phyloP scores from a whole-genome alignment of 1,140 invertebrate genomes.

The Drosophila fuyamai region DNA sequence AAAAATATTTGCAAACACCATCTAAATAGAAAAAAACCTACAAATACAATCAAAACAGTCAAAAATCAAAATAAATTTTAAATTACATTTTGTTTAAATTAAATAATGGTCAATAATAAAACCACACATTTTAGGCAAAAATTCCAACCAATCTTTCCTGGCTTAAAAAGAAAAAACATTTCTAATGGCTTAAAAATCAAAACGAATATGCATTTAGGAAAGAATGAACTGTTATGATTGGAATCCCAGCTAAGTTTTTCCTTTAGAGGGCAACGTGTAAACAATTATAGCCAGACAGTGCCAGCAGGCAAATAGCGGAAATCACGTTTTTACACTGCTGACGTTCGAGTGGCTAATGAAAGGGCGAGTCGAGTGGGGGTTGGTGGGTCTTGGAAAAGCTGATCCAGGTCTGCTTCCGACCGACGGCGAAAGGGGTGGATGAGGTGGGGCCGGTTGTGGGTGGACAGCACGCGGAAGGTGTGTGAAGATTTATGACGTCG shows the following conservation, averaged over 20 bases:
- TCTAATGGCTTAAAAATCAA: no score
- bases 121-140: no score
- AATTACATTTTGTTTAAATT: no score
- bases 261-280: conserved; percentile 16
- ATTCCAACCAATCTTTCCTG: no score
- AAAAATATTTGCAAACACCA: background rate
- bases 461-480: conserved; percentile 48
- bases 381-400: conserved; percentile 5
- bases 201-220: no score
- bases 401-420: conserved; percentile 56
- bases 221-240: background rate
- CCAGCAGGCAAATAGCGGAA: conserved; percentile 63
- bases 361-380: background rate
- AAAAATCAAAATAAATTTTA: no score
- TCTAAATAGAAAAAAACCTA: no score
- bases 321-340: conserved; percentile 75
- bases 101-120: no score
- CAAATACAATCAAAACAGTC: no score
- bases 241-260: background rate
- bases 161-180: no score
- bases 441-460: conserved; percentile 9
- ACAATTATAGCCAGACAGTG: conserved; percentile 51
- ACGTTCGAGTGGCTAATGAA: conserved; percentile 57
- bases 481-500: conserved; percentile 73
- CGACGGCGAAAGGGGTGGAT: conserved; percentile 22